These are phyloP conservation scores for Myotis daubentonii DNA, from an alignment of 2,797 vertebrate genomes.

Conservation along the genomic window DNA sequence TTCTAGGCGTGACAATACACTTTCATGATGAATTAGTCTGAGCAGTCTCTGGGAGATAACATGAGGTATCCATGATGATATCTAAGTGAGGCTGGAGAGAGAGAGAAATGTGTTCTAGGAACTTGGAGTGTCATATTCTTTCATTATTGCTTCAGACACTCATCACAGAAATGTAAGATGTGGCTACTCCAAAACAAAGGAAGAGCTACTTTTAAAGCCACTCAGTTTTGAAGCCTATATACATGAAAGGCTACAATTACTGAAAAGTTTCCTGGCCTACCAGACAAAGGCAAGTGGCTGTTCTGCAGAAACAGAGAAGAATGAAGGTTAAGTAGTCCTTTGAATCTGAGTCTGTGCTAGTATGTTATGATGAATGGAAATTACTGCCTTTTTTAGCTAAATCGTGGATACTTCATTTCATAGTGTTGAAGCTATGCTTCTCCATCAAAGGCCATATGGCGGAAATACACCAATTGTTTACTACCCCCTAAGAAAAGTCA, in stretches of 20 bases:
- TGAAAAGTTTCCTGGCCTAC: not conserved
- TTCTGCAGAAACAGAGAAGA: constrained; percentile 40
- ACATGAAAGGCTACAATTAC: constrained; percentile 38
- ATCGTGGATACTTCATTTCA: constrained; percentile 1
- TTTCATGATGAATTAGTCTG: not conserved
- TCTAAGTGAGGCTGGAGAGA: not conserved
- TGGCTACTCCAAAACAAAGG: constrained; percentile 11
- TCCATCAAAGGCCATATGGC: constrained; percentile 32
- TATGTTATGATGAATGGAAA: constrained; percentile 36
- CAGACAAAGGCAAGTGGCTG: not conserved
- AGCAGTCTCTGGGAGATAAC: not conserved
- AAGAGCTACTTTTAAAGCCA: not conserved
- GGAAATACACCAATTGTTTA: constrained; percentile 7
- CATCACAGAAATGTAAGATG: not conserved
- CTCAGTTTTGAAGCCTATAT: constrained; percentile 18
- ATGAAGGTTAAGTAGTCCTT: constrained; percentile 49
- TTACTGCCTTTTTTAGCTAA: not conserved
- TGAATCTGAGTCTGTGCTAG: not conserved
- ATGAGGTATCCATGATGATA: not conserved
- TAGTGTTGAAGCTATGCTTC: not conserved
- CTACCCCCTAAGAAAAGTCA: constrained; percentile 3
- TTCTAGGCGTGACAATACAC: not conserved
- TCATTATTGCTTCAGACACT: constrained; percentile 8
- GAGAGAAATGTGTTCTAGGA: not conserved
- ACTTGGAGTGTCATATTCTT: not conserved